Evolutionary conservation across 2,797 vertebrate species (phyloP).

Genomic region (Heterohyrax brucei): DNA sequence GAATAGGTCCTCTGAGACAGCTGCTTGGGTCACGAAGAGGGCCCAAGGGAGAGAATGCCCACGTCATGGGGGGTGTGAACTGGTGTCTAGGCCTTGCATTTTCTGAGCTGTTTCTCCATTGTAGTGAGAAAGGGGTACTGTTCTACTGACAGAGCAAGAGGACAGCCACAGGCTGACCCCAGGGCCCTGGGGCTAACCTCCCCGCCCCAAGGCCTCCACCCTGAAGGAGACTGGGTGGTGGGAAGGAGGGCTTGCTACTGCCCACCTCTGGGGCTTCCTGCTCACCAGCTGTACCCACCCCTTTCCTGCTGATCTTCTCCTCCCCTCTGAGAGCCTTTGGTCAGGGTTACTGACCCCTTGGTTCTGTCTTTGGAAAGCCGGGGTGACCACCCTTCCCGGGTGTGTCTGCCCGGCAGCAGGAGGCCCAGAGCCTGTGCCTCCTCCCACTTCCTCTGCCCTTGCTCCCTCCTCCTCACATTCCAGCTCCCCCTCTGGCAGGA

Average conservation of each 20-base stretch:
- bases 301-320: slow-evolving; percentile 57
- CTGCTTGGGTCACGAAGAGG: neutral
- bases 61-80: neutral
- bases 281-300: slow-evolving; percentile 52
- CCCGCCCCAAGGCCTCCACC: neutral
- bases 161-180: neutral
- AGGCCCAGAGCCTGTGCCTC: neutral
- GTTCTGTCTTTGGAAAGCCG: slow-evolving; percentile 48
- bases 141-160: neutral
- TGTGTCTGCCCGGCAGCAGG: neutral
- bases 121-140: neutral
- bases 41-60: neutral
- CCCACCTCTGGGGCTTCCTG: slow-evolving; percentile 11
- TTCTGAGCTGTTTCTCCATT: neutral
- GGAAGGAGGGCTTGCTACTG: neutral
- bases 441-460: neutral
- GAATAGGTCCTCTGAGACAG: neutral
- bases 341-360: neutral
- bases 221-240: neutral
- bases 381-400: neutral
- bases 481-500: neutral
- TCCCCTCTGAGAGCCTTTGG: neutral
- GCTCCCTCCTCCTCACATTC: slow-evolving; percentile 34
- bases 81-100: neutral
- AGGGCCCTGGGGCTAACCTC: neutral